Conservation (phyloP, 2,888 invertebrate genomes). For the Drosophila tripunctata region DNA sequence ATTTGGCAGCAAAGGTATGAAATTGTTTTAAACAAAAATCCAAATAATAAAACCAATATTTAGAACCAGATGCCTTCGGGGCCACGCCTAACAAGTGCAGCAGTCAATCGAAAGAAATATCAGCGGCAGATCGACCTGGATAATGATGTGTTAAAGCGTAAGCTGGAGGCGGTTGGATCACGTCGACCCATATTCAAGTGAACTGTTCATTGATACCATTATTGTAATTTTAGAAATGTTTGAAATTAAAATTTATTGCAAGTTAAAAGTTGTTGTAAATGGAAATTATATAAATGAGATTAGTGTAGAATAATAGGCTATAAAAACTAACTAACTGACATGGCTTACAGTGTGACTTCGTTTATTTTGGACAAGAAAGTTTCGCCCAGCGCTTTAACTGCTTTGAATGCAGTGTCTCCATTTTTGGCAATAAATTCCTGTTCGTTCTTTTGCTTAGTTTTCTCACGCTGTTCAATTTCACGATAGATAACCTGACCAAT, state of each 20-base stretch:
- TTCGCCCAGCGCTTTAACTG: constrained; percentile 79
- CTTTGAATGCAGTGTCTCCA: constrained; percentile 81
- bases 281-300: background rate
- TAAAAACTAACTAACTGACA: background rate
- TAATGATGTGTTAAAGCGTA: constrained; percentile 85
- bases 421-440: constrained; percentile 74
- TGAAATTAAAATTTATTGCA: constrained; percentile 75
- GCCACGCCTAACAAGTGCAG: constrained; percentile 82
- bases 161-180: constrained; percentile 81
- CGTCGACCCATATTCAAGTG: constrained; percentile 66
- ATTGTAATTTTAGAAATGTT: constrained; percentile 60
- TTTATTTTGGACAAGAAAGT: constrained; percentile 69
- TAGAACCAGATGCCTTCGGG: constrained; percentile 41
- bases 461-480: constrained; percentile 75
- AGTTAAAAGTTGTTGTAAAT: constrained; percentile 40
- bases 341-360: constrained; percentile 47
- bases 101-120: constrained; percentile 85
- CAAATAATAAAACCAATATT: background rate
- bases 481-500: constrained; percentile 83
- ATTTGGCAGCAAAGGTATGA: constrained; percentile 32
- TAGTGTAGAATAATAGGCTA: background rate
- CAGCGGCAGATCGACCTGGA: constrained; percentile 87
- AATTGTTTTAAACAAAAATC: background rate
- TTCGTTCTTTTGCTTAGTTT: constrained; percentile 69
- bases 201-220: constrained; percentile 36